phyloP scores from a whole-genome alignment of 2,888 invertebrate genomes.

The Cryptosula pallasiana region DNA sequence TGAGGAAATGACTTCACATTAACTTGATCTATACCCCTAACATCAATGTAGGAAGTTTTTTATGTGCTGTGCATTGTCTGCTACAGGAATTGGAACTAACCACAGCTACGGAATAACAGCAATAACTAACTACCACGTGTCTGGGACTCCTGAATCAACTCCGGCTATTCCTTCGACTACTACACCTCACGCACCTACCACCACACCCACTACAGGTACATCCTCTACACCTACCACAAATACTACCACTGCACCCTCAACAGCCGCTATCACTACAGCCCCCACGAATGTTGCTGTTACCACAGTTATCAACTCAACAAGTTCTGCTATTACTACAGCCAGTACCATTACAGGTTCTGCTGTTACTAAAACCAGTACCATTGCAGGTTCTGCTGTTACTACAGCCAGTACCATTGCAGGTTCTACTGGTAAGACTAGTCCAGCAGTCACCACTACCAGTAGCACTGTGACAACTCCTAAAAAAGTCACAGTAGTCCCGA shows the following conservation, averaged over 20 bases:
- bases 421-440: neutral
- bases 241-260: neutral
- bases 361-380: neutral
- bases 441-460: neutral
- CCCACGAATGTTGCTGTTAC: neutral
- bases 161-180: conserved; percentile 2
- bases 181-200: neutral
- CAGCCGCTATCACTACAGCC: neutral
- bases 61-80: too few relatives aligned
- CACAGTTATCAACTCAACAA: neutral
- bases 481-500: too few relatives aligned
- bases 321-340: neutral
- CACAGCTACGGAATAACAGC: neutral
- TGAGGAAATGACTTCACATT: neutral
- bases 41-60: too few relatives aligned
- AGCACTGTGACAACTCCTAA: neutral
- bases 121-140: neutral
- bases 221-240: neutral
- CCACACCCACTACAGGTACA: neutral
- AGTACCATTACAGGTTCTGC: neutral
- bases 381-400: neutral
- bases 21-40: neutral
- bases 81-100: neutral
- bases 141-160: neutral
- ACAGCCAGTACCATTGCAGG: neutral